Percentiles rank a stretch among this genome's conserved stretches.
phyloP scores from a whole-genome alignment of 35 echinoderm and acorn worm genomes.

The Stichopus chloronotus region DNA sequence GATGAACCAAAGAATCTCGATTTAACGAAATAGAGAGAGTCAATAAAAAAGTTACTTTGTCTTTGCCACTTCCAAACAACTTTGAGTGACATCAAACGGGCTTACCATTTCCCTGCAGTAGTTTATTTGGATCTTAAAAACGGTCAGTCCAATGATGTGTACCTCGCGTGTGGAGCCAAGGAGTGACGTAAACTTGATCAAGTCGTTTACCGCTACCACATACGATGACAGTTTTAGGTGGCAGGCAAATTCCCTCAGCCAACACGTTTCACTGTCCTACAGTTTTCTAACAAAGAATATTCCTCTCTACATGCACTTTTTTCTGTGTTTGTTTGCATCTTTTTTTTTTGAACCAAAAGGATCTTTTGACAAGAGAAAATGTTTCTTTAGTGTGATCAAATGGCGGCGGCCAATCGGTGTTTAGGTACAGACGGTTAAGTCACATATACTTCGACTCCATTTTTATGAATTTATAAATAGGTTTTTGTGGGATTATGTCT shows the following conservation, averaged over 20 bases:
- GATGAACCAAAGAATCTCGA: not conserved
- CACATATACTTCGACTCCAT: not conserved
- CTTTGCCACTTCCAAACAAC: conserved; percentile 14
- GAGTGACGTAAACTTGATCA: not conserved
- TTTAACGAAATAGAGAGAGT: not conserved
- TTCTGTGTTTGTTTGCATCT: not conserved
- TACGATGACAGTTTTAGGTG: not conserved
- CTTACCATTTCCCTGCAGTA: too few relatives aligned
- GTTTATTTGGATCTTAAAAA: too few relatives aligned
- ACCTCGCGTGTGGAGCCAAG: not conserved
- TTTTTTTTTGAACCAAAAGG: not conserved
- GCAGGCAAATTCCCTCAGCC: too few relatives aligned
- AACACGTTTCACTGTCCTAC: not conserved
- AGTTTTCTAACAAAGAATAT: not conserved
- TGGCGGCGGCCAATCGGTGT: not conserved
- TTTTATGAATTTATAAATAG: not conserved
- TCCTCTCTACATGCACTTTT: not conserved
- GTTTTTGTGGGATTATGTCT: conserved; percentile 9
- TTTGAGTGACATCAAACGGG: not conserved
- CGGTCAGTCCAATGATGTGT: too few relatives aligned
- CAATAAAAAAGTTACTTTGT: conserved; percentile 32
- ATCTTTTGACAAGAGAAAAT: not conserved
- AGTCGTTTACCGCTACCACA: not conserved
- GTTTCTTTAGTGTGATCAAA: not conserved
- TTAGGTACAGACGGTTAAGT: not conserved